Percentiles rank a stretch among this genome's conserved stretches.
Evolutionary conservation across 2,797 vertebrate species (phyloP).

Genomic region (Hemitrygon akajei): DNA sequence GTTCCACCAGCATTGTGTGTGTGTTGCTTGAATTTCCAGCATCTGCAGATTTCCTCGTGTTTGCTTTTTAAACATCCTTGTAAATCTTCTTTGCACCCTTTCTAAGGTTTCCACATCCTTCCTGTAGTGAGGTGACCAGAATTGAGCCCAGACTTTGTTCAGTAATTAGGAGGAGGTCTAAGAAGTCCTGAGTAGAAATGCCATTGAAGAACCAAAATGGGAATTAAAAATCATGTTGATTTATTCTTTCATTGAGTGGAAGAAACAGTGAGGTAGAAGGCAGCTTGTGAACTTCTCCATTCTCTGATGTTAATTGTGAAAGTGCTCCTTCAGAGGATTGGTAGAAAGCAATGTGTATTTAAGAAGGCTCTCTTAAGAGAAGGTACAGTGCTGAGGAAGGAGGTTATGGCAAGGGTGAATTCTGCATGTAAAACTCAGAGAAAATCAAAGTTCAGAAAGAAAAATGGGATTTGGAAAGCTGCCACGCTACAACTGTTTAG

Average conservation of each 20-base stretch:
- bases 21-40: no score
- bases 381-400: not conserved
- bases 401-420: not conserved
- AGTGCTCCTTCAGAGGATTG: not conserved
- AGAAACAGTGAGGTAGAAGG: not conserved
- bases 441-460: not conserved
- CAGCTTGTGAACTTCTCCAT: not conserved
- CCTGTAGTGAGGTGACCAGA: no score
- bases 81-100: no score
- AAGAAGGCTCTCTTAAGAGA: not conserved
- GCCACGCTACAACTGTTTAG: not conserved
- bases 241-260: not conserved
- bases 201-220: not conserved
- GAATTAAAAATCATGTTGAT: not conserved
- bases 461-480: not conserved
- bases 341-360: not conserved
- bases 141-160: not conserved
- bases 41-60: no score
- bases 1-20: no score
- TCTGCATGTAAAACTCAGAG: not conserved
- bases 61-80: no score
- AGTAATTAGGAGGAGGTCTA: not conserved
- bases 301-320: not conserved
- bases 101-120: no score
- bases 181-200: not conserved